Evolutionary conservation across 2,113 vertebrate species (phyloP).

Genomic region (Microcebus murinus): DNA sequence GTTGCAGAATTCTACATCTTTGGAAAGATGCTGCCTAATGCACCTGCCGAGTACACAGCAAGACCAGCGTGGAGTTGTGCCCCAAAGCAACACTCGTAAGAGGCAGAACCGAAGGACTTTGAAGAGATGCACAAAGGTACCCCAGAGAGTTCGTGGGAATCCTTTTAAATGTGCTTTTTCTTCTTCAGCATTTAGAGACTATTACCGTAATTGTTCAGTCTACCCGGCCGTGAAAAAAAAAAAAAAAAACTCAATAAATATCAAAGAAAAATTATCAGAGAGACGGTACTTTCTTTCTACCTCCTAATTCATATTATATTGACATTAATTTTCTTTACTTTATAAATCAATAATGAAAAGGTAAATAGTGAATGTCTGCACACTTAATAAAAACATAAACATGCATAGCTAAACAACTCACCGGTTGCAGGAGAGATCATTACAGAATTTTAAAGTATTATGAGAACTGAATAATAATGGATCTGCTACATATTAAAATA

Average conservation of each 20-base stretch:
- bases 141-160: not conserved
- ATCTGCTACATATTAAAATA: not conserved
- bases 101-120: not conserved
- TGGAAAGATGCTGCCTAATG: not conserved
- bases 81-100: not conserved
- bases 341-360: not conserved
- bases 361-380: not conserved
- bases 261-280: not conserved
- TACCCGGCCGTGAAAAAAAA: not conserved
- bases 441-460: not conserved
- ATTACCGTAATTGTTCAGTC: not conserved
- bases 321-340: not conserved
- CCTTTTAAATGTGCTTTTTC: not conserved
- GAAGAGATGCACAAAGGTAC: not conserved
- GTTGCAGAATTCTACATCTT: not conserved
- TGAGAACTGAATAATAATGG: not conserved
- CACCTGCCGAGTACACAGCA: rapidly evolving
- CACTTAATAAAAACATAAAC: not conserved
- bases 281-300: not conserved
- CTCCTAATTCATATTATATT: not conserved
- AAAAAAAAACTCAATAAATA: not conserved
- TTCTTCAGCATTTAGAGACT: not conserved
- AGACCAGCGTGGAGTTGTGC: not conserved
- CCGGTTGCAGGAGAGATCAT: too few species aligned
- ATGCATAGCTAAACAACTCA: not conserved